Evolutionary conservation across 1,140 invertebrate genomes (phyloP).

Genomic region (Drosophila cardini): DNA sequence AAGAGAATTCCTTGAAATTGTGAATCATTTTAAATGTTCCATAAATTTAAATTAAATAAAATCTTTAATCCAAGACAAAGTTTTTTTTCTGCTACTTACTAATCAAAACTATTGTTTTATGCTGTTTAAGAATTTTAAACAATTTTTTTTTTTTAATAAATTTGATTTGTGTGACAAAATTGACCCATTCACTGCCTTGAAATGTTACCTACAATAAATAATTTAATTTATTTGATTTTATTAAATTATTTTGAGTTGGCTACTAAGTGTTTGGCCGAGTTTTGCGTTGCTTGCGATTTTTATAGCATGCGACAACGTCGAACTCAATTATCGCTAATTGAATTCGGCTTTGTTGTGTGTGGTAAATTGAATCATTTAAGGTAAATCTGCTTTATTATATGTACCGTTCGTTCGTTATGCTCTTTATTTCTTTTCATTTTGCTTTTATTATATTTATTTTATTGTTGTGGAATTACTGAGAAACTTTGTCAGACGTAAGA

Average conservation of each 20-base stretch:
- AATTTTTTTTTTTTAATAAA: background rate
- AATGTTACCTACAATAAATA: conserved; percentile 18
- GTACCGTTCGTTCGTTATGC: background rate
- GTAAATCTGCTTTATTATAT: conserved; percentile 58
- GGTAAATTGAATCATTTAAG: conserved; percentile 61
- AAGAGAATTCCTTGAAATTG: no score
- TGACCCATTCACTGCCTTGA: background rate
- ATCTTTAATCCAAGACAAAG: no score
- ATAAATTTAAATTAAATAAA: no score
- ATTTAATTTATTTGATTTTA: conserved; percentile 51
- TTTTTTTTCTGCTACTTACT: no score
- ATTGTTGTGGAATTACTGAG: conserved; percentile 48
- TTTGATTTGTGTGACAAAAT: background rate
- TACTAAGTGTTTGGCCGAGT: conserved; percentile 18
- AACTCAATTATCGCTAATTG: conserved; percentile 66
- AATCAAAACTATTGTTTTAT: background rate
- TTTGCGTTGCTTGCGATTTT: conserved; percentile 29
- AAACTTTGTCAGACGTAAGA: conserved; percentile 42
- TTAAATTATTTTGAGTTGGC: conserved; percentile 50
- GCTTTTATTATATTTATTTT: conserved; percentile 40
- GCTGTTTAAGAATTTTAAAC: background rate
- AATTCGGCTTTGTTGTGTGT: conserved; percentile 47
- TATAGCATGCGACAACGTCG: conserved; percentile 31
- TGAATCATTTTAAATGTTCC: no score
- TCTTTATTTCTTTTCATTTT: background rate